phyloP scores from a whole-genome alignment of 1,140 invertebrate species.

The Zelostemma sp. region DNA sequence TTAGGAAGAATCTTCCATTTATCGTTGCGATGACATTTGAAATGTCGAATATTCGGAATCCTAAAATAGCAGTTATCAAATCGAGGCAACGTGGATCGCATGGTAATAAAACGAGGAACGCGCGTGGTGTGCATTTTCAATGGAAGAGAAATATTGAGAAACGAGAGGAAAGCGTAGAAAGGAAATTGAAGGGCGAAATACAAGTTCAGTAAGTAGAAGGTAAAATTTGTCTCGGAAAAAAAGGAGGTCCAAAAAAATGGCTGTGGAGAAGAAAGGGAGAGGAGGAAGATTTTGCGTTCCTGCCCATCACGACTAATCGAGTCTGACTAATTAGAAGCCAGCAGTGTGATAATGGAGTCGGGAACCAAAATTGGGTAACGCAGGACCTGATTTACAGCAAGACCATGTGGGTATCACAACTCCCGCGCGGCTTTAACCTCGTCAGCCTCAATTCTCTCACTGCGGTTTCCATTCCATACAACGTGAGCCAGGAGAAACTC shows the following conservation, averaged over 20 bases:
- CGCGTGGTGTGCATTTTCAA: slow-evolving; percentile 23
- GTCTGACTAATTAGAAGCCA: slow-evolving; percentile 66
- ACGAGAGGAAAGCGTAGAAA: slow-evolving; percentile 27
- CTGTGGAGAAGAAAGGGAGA: neutral
- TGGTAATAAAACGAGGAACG: slow-evolving; percentile 45
- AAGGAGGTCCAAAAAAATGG: neutral
- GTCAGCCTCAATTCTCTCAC: slow-evolving; percentile 24
- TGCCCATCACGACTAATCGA: slow-evolving; percentile 53
- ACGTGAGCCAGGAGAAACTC: slow-evolving; percentile 25
- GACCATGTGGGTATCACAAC: slow-evolving; percentile 43
- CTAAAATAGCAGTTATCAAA: slow-evolving; percentile 47
- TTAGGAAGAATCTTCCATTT: slow-evolving; percentile 40
- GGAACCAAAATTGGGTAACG: slow-evolving; percentile 57
- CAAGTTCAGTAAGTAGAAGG: slow-evolving; percentile 30
- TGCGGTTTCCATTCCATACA: slow-evolving; percentile 30
- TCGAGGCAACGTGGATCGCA: slow-evolving; percentile 48
- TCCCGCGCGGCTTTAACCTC: slow-evolving; percentile 37
- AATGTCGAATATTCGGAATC: slow-evolving; percentile 48
- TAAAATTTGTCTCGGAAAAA: slow-evolving; percentile 14
- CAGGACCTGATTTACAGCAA: slow-evolving; percentile 59
- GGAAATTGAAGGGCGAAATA: slow-evolving; percentile 40
- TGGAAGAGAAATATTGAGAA: slow-evolving; percentile 44
- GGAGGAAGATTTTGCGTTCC: slow-evolving; percentile 15
- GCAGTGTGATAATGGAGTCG: slow-evolving; percentile 63
- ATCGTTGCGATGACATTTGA: slow-evolving; percentile 46